These are phyloP conservation scores for Pterocles burchelli DNA, from an alignment of 2,113 vertebrate species.

Conservation along the genomic window DNA sequence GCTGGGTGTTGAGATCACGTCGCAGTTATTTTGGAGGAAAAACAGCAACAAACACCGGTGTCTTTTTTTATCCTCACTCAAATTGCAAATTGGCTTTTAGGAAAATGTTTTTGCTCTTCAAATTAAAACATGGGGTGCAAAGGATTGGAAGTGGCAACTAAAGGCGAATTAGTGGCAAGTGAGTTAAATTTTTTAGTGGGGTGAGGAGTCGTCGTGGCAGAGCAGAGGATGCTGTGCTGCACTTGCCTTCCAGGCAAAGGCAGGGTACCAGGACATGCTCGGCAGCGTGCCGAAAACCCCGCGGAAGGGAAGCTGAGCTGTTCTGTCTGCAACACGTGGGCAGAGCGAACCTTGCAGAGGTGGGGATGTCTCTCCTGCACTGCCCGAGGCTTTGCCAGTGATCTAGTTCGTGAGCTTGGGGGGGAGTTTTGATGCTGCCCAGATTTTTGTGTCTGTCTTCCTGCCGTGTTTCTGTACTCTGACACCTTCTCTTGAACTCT, in stretches of 20 bases:
- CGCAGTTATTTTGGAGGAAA: neutral
- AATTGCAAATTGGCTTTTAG: neutral
- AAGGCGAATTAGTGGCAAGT: neutral
- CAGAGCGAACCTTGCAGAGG: neutral
- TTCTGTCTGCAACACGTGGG: neutral
- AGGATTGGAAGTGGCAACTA: neutral
- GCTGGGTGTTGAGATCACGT: neutral
- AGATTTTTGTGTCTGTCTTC: neutral
- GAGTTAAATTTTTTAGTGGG: neutral
- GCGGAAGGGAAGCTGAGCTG: neutral
- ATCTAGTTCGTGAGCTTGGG: neutral
- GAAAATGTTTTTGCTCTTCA: neutral
- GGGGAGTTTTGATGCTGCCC: neutral
- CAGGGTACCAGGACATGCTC: neutral
- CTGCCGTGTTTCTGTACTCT: neutral
- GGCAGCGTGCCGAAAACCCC: neutral
- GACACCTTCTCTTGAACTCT: neutral
- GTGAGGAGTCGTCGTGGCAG: neutral
- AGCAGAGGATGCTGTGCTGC: neutral
- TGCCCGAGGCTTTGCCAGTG: neutral
- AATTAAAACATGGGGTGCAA: fast-evolving
- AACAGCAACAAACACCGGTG: neutral
- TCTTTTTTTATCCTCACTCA: neutral
- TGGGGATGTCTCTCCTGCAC: neutral
- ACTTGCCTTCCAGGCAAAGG: neutral